These are phyloP conservation scores for Scaptomyza graminum DNA, from an alignment of 1,140 invertebrate genomes.

Conservation along the genomic window DNA sequence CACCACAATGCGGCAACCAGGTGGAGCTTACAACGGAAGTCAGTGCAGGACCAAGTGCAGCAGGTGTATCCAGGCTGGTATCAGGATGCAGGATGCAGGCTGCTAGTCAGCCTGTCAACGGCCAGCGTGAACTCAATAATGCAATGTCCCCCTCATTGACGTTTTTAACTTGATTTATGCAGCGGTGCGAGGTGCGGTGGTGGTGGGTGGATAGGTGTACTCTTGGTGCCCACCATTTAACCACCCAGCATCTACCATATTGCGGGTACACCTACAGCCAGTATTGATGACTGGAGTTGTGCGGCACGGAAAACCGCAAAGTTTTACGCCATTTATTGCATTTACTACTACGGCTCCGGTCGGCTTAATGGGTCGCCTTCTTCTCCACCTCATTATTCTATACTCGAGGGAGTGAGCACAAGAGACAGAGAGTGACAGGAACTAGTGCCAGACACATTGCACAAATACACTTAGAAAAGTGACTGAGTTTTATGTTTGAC, in stretches of 20 bases:
- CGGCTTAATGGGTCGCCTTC: background rate
- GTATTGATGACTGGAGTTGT: constrained; percentile 31
- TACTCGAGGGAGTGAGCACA: no score
- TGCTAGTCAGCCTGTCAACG: constrained; percentile 49
- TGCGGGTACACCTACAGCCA: constrained; percentile 4
- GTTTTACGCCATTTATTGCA: constrained; percentile 75
- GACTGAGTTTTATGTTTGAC: no score
- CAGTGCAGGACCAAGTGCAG: constrained; percentile 5
- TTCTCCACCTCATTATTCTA: no score
- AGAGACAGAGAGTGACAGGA: background rate
- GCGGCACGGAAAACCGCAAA: constrained; percentile 29
- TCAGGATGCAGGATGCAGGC: constrained; percentile 5
- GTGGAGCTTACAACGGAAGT: constrained; percentile 48
- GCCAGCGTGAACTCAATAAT: constrained; percentile 72
- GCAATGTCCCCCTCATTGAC: constrained; percentile 71
- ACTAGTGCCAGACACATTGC: background rate
- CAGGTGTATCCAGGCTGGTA: background rate
- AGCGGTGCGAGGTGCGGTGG: background rate
- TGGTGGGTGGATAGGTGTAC: background rate
- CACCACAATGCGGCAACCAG: constrained; percentile 57
- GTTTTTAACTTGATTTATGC: constrained; percentile 68
- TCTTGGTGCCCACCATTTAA: background rate
- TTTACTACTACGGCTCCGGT: constrained; percentile 36
- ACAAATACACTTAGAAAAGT: background rate
- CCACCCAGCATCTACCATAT: background rate